Evolutionary conservation across 2,113 vertebrate species (phyloP).

Genomic region (Asarcornis scutulata): DNA sequence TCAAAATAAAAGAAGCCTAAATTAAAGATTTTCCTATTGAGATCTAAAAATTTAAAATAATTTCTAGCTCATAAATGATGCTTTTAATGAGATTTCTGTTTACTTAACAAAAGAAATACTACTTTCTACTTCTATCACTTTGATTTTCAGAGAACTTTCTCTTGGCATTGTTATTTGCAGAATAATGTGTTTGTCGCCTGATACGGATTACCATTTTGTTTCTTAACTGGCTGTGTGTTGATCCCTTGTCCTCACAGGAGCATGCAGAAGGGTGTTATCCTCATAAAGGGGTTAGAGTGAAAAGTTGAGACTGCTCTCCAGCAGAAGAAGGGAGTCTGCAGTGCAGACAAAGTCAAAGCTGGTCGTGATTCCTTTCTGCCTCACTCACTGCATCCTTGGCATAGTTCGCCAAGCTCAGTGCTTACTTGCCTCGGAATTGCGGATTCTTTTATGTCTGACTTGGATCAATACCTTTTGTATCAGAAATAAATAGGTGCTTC

Average conservation of each 20-base stretch:
- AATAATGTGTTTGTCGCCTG: not conserved
- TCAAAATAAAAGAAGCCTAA: not conserved
- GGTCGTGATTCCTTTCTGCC: not conserved
- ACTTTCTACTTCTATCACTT: not conserved
- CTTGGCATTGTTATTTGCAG: not conserved
- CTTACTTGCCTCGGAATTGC: not conserved
- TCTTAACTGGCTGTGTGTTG: accelerated
- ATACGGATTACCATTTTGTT: not conserved
- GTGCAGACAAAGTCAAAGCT: not conserved
- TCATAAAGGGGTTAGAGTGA: not conserved
- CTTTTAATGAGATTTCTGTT: not conserved
- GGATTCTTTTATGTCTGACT: not conserved
- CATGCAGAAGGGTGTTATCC: not conserved
- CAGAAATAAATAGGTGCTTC: not conserved
- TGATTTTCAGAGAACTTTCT: not conserved
- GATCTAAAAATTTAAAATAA: not conserved
- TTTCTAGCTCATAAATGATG: not conserved
- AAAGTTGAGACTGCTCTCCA: not conserved
- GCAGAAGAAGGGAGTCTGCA: not conserved
- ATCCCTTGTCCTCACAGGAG: not conserved
- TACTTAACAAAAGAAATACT: not conserved
- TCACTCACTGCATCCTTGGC: not conserved
- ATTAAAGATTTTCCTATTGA: not conserved
- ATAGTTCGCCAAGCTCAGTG: not conserved
- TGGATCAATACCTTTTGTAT: not conserved